Evolutionary conservation across 1,140 invertebrate genomes (phyloP).

Genomic region (Heliconius congener): DNA sequence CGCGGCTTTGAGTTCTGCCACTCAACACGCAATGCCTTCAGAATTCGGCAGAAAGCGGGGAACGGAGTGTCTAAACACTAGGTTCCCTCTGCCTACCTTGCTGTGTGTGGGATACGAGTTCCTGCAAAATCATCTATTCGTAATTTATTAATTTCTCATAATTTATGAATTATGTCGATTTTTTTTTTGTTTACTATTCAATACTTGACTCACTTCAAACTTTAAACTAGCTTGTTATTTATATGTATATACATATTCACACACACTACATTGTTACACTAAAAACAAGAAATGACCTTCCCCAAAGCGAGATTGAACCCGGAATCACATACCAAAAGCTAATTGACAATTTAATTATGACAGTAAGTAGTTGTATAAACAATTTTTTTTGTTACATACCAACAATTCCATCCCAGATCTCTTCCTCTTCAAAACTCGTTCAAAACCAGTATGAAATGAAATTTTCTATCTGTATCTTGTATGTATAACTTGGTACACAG

Average conservation of each 20-base stretch:
- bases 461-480: background rate
- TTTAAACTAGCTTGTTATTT: too few relatives aligned
- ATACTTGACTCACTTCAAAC: too few relatives aligned
- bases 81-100: too few relatives aligned
- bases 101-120: too few relatives aligned
- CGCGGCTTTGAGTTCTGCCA: too few relatives aligned
- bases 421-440: slow-evolving; percentile 26
- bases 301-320: slow-evolving; percentile 36
- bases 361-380: slow-evolving; percentile 11
- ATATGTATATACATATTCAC: background rate
- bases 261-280: background rate
- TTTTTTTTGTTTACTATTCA: too few relatives aligned
- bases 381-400: slow-evolving; percentile 13
- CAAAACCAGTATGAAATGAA: slow-evolving; percentile 9
- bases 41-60: too few relatives aligned
- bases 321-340: slow-evolving; percentile 32
- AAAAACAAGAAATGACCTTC: slow-evolving; percentile 27
- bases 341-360: slow-evolving; percentile 20
- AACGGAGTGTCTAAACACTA: too few relatives aligned
- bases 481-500: background rate
- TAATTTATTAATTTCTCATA: too few relatives aligned
- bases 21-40: too few relatives aligned
- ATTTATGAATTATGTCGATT: too few relatives aligned
- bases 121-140: too few relatives aligned
- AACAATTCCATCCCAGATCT: slow-evolving; percentile 14